phyloP scores from a whole-genome alignment of 2,113 vertebrate genomes.

The Hyperoodon ampullatus region DNA sequence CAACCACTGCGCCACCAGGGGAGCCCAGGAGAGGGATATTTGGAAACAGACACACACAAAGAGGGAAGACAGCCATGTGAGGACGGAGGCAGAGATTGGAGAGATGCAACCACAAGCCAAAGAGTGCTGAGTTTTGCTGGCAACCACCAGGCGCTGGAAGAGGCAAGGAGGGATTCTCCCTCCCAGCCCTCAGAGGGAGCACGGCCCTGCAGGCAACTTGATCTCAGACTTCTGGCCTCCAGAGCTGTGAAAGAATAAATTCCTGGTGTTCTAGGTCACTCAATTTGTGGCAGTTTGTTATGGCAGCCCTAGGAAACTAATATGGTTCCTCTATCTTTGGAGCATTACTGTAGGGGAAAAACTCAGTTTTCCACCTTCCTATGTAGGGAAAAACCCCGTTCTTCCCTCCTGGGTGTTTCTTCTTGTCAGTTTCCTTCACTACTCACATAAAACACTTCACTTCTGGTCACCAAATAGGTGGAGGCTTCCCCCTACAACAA shows the following conservation, averaged over 20 bases:
- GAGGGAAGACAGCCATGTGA: neutral
- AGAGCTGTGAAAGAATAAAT: neutral
- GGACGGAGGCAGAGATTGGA: neutral
- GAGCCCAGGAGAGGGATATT: neutral
- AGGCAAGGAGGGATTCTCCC: neutral
- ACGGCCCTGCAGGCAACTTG: neutral
- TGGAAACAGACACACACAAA: neutral
- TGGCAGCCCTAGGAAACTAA: neutral
- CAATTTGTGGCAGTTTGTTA: neutral
- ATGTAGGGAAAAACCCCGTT: neutral
- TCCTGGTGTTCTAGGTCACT: neutral
- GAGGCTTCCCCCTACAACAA: neutral
- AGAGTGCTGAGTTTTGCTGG: neutral
- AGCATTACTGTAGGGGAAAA: neutral
- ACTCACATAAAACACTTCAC: neutral
- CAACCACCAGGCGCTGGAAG: neutral
- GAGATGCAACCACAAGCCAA: accelerated
- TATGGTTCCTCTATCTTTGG: neutral
- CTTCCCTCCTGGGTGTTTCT: neutral
- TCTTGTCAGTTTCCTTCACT: neutral
- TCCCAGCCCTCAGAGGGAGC: neutral
- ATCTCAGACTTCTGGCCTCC: neutral
- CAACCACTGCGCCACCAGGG: no score
- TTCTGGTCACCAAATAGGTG: neutral
- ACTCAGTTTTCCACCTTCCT: neutral